Base-by-base conservation (phyloP, 2,888 invertebrate species). In the Eristalinus sepulchralis region DNA sequence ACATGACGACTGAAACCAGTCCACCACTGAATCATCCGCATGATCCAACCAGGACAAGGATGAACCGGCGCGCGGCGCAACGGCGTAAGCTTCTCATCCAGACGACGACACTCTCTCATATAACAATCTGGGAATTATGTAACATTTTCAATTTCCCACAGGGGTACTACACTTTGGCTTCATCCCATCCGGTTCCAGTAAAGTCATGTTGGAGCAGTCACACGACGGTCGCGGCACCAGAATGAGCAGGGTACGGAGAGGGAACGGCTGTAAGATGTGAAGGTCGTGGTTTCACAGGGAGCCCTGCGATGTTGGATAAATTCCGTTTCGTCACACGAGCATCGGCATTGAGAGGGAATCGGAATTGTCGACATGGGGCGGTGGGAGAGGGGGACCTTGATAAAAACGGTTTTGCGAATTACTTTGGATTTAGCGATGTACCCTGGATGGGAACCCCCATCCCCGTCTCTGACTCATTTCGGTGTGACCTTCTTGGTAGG, bases 81-180 rank as follows among this genome's bases (percentile, higher is more conserved):
- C 34, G 72, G 59, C 47, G 39, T 57, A 33, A 70, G 55, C 67
- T 75, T 64, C 81, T 81, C 75, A 81, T 76, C 63, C 81, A 81
- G 82, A 77, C 64, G 82, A 77, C 64, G 83, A 77, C 77, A 83
- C 83, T 77, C 83, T 72, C 77, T 83, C 77, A 77, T 83, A 77
- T 72, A 77, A 77, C 83, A 83, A 83, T 77, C 83, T 77, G 83
- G 83, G 76, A 77, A 72, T 83, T 83, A 67, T 83, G 77, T 83
- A 83, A 77, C 83, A 77, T 83, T 77, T 83, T 77, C 83, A 83
- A 83, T 83, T 83, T 83, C 83, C 83, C 83, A 83, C 83, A 72
- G 83, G 77, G 83, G 80, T 76, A 63, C 67, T 75, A 81, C 55
- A 22, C 80, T 72, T 55, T 80, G 72, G 67, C 72, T 67, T 81